Evolutionary conservation across 2,888 invertebrate species (phyloP).

Genomic region (Erpobdella octoculata): DNA sequence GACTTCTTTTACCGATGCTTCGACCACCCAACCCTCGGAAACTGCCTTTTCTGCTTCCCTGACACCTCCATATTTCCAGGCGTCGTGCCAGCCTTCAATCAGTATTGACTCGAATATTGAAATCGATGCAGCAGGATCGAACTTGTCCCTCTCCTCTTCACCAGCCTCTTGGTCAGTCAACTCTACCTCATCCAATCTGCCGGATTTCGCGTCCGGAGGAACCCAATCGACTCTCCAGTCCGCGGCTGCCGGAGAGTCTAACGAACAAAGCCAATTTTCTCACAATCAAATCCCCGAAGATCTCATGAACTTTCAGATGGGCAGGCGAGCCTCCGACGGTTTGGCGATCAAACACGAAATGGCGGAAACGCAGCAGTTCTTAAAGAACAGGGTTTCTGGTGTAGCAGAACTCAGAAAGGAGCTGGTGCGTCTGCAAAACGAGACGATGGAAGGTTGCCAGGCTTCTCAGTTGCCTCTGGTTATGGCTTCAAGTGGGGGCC

Average conservation of each 20-base stretch:
- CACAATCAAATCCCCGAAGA: constrained; percentile 61
- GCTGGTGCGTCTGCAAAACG: constrained; percentile 53
- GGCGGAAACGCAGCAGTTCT: constrained; percentile 67
- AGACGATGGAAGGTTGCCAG: constrained; percentile 40
- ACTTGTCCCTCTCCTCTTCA: constrained; percentile 65
- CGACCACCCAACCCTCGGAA: background rate
- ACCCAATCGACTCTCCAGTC: background rate
- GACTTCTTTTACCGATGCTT: too few species aligned
- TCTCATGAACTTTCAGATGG: constrained; percentile 60
- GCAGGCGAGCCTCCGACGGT: constrained; percentile 76
- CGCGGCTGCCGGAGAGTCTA: background rate
- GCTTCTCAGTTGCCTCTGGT: constrained; percentile 39
- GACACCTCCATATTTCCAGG: constrained; percentile 57
- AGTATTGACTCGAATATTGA: constrained; percentile 57
- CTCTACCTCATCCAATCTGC: background rate
- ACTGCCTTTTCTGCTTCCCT: constrained; percentile 14
- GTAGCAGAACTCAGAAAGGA: constrained; percentile 72
- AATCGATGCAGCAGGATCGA: constrained; percentile 62
- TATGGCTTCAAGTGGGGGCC: constrained; percentile 35
- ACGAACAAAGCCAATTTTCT: background rate
- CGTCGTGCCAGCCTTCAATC: constrained; percentile 64
- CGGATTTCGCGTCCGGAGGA: constrained; percentile 69
- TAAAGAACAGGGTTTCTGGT: constrained; percentile 72
- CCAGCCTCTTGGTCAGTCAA: constrained; percentile 20
- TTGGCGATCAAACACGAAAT: constrained; percentile 61